These are phyloP conservation scores for Indri indri DNA, from an alignment of 2,113 vertebrate genomes.

Conservation along the genomic window DNA sequence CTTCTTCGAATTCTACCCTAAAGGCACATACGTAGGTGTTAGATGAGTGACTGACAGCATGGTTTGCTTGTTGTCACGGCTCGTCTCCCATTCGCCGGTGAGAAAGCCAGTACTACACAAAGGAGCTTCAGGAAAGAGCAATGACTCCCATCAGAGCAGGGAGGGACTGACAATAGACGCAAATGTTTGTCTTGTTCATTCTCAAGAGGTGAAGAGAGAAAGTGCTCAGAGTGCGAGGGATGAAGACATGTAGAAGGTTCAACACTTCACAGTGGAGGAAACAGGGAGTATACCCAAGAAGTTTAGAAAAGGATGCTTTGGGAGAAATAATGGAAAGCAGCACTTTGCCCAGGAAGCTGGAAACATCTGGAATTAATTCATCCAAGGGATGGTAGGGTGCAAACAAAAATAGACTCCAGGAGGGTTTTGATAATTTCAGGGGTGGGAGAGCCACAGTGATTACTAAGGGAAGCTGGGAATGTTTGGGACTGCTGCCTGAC, in stretches of 20 bases:
- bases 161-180: not conserved
- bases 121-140: not conserved
- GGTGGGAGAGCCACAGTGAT: not conserved
- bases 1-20: not conserved
- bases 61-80: not conserved
- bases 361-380: slow-evolving; percentile 53
- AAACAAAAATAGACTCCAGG: slow-evolving; percentile 4
- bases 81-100: not conserved
- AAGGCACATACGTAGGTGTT: not conserved
- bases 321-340: not conserved
- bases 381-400: not conserved
- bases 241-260: not conserved
- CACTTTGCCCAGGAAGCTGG: not conserved
- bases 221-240: not conserved
- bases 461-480: slow-evolving; percentile 31
- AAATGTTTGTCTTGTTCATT: not conserved
- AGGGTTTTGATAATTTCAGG: slow-evolving; percentile 42
- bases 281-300: too few relatives aligned
- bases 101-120: not conserved
- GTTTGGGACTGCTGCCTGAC: not conserved
- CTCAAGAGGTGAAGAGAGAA: not conserved
- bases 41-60: not conserved
- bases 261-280: not conserved
- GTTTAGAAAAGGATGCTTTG: not conserved
- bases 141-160: not conserved